phyloP scores from a whole-genome alignment of 2,113 vertebrate species.

The Lutjanus erythropterus region DNA sequence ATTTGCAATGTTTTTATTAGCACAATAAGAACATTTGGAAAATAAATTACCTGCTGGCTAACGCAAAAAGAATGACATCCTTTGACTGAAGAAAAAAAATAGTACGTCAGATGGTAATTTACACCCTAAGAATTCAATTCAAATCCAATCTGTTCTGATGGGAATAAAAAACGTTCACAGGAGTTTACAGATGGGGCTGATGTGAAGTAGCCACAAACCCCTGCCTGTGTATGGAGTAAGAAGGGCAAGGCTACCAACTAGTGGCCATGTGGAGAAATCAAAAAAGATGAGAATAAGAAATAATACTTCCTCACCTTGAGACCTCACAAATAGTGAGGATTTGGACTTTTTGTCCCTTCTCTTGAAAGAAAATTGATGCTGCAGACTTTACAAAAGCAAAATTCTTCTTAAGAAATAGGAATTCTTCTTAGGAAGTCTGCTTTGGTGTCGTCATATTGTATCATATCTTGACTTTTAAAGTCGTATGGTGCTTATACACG shows the following conservation, averaged over 20 bases:
- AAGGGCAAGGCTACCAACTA: constrained; percentile 66
- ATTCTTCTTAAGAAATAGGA: too few species aligned
- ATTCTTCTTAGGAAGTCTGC: too few species aligned
- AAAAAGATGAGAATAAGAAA: background rate
- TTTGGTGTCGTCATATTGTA: too few species aligned
- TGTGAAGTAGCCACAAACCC: background rate
- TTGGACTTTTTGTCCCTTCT: too few species aligned
- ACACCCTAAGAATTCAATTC: background rate
- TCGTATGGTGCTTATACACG: too few species aligned
- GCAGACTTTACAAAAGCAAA: too few species aligned
- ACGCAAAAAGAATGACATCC: background rate
- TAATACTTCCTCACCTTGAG: too few species aligned
- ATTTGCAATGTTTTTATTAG: background rate
- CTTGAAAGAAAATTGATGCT: too few species aligned
- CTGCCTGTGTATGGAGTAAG: background rate
- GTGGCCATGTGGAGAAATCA: constrained; percentile 27
- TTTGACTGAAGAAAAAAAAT: background rate
- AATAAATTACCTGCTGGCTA: background rate
- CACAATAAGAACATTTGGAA: background rate
- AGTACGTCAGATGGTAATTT: background rate
- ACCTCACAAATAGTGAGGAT: too few species aligned
- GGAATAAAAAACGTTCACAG: background rate
- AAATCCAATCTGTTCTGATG: background rate
- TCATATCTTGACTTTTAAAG: too few species aligned
- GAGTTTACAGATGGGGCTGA: background rate